phyloP scores from a whole-genome alignment of 2,113 vertebrate genomes.

The human region DNA sequence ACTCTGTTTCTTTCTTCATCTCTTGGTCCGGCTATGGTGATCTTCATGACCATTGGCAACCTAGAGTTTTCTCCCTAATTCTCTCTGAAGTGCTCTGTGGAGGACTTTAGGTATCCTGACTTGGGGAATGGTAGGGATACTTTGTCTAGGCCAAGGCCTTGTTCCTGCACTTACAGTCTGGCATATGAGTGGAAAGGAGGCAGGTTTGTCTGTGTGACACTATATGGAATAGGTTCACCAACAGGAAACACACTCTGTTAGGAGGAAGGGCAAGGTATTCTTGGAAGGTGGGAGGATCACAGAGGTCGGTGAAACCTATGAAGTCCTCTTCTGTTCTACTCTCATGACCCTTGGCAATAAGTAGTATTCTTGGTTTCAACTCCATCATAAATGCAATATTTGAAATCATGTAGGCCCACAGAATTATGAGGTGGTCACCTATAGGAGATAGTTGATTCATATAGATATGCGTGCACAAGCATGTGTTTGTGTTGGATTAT shows the following conservation, averaged over 20 bases:
- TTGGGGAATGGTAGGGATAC: neutral
- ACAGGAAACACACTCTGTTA: neutral
- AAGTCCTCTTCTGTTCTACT: neutral
- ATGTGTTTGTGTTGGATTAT: neutral
- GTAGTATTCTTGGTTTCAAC: neutral
- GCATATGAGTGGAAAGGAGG: neutral
- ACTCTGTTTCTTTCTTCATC: neutral
- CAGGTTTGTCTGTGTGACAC: too few species aligned
- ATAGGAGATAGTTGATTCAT: neutral
- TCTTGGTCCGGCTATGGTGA: neutral
- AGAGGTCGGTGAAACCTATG: neutral
- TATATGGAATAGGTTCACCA: neutral
- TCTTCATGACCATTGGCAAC: neutral
- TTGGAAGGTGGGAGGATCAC: neutral
- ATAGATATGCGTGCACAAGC: neutral
- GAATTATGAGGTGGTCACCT: neutral
- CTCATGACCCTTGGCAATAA: neutral
- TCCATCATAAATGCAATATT: neutral
- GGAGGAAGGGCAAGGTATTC: neutral
- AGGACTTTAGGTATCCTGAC: neutral
- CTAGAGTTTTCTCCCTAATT: neutral
- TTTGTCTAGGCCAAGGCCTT: neutral
- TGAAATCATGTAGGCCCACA: neutral
- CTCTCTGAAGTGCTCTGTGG: neutral
- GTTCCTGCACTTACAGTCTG: neutral